Base-by-base conservation (phyloP, 1,140 invertebrate genomes). In the Grapholita molesta region DNA sequence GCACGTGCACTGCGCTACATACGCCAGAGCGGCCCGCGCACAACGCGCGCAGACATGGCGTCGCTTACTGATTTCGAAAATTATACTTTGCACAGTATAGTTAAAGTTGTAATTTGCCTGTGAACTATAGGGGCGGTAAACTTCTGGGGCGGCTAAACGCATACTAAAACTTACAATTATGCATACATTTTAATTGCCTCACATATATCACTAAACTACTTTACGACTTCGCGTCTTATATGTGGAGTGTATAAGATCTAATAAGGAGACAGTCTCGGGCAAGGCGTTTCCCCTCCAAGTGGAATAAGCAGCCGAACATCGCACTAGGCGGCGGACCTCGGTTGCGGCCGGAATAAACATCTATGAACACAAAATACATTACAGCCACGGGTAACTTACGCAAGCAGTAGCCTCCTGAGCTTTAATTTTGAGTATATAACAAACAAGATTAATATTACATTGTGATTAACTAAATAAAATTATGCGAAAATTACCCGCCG, bases 231-330 rank as follows among this genome's bases (percentile, higher is more conserved):
- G 38, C 42, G 18, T 6, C 8, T n/a, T 21, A 21, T 21, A 48
- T 7, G 42, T 21, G 1, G 21, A 48, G 18, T 48, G 18, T 7
- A 48, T 48, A 48, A 48, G 18, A 21, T n/a, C 66, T 30, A 66
- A 66, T 67, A 67, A 23, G 48, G 25, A 72, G 73, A 75, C 79
- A 85, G 81, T 82, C 79, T 84, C 78, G 67, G 80, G 76, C 78
- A 84, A 85, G 84, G 80, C 72, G 77, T 75, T 76, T 70, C 73
- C 72, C 69, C 74, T 77, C 77, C 69, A 66, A 74, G 35, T 71
- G 48, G 53, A 77, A n/a, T 77, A 78, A 77, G 83, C 85, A 83
- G 76, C 82, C 78, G 80, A 77, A 78, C 74, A 79, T 71, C 80
- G 77, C 52, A 70, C 75, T 75, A 71, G 65, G 28, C 68, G 77